Base-by-base conservation (phyloP, 2,888 invertebrate genomes). In the Epirrita christyi region DNA sequence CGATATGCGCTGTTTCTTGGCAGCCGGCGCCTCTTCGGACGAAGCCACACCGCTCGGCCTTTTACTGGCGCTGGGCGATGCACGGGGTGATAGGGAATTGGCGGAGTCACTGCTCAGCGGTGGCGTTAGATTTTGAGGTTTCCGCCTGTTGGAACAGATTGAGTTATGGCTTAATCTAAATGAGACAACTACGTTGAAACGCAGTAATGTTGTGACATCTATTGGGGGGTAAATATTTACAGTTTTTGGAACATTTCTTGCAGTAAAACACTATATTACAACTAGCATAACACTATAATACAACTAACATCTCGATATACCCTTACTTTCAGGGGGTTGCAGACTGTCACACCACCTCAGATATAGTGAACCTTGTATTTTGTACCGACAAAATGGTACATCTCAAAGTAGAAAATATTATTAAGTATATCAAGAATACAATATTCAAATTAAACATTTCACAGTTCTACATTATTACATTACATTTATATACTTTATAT, bases 71-170 rank as follows among this genome's bases (percentile, higher is more conserved):
- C 80, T 69, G 52, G 93, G 93, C 37, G 93, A 93, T 61, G 93
- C 93, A 68, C 96, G 96, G 62, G 96, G 96, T 58, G 96, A 96
- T 3, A 97, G 95, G 60, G 97, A 97, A 76, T 96, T 96, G 41
- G 97, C 96, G 36, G 96, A 96, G 79, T 97, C 97, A 74, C 96
- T 97, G 80, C 96, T 96, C 66, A 96, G 94, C 37, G 97, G 97
- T 60, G 97, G 97, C 61, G 97, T 97, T 76, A 97, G 93, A 89
- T 97, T 97, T 92, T 97, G 96, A 76, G 97, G 97, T 93, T 97
- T 97, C 82, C 96, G 96, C 85, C 96, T 96, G 85, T 21, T 32
- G 59, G 54, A 45, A 40, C 56, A 56, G 10, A 10, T 42, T 27
- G 0, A 9, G 32, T 59, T 54, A 54, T 54, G 32, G 7, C n/a